Percentiles rank a stretch among this genome's conserved stretches.
Evolutionary conservation across 1,140 invertebrate species (phyloP).

Genomic region (Calliopsis andreniformis): DNA sequence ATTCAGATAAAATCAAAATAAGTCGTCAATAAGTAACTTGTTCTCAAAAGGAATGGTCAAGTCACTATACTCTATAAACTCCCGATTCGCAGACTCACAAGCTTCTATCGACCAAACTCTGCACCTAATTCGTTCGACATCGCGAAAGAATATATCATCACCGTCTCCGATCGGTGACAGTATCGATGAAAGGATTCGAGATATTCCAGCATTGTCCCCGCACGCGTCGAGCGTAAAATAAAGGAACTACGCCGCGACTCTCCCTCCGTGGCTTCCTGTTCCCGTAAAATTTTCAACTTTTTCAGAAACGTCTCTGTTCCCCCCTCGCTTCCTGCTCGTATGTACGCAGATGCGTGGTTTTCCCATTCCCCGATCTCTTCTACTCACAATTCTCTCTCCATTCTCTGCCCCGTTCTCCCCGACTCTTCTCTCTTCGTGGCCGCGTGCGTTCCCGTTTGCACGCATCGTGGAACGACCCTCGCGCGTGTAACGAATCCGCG

Average conservation of each 20-base stretch:
- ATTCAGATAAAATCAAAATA: too few species aligned
- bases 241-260: conserved; percentile 29
- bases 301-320: conserved; percentile 46
- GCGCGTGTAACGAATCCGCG: conserved; percentile 71
- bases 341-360: conserved; percentile 66
- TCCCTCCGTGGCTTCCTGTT: conserved; percentile 20
- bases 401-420: background rate
- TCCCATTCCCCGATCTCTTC: conserved; percentile 47
- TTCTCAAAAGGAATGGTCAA: too few species aligned
- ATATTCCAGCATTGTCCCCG: conserved; percentile 31
- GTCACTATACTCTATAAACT: too few species aligned
- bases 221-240: conserved; percentile 51
- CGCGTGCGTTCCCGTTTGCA: conserved; percentile 38
- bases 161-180: conserved; percentile 7
- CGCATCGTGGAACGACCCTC: conserved; percentile 49
- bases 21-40: too few species aligned
- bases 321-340: conserved; percentile 14
- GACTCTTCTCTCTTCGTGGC: background rate
- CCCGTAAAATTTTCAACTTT: conserved; percentile 66
- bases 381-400: conserved; percentile 42
- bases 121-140: too few species aligned
- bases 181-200: conserved; percentile 56
- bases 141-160: conserved; percentile 66
- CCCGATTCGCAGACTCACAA: too few species aligned
- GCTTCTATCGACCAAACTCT: too few species aligned